A percentile compares a stretch with the other conserved stretches of the same genome.
phyloP scores from a whole-genome alignment of 2,797 vertebrate species.

The Parotocinclus haroldoi region DNA sequence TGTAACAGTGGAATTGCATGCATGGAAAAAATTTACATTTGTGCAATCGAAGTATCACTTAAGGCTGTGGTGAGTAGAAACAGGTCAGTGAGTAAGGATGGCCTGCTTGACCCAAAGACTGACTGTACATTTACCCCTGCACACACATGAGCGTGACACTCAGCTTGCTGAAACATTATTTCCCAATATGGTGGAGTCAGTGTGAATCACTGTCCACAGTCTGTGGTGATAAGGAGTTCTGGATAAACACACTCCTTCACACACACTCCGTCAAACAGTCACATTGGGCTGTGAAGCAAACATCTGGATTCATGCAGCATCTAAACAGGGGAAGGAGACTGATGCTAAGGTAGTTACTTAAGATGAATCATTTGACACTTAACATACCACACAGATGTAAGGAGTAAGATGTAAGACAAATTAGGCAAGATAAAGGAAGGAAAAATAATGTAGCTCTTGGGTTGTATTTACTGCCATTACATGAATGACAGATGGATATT shows the following conservation, averaged over 20 bases:
- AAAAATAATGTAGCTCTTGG: conserved; percentile 19
- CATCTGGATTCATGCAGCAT: conserved; percentile 43
- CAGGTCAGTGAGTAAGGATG: too few relatives aligned
- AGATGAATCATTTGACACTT: conserved; percentile 49
- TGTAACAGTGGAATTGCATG: too few relatives aligned
- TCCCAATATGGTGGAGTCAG: conserved; percentile 35
- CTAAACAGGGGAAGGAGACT: conserved; percentile 52
- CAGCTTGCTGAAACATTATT: conserved; percentile 29
- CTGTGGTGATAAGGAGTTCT: conserved; percentile 25
- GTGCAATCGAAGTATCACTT: too few relatives aligned
- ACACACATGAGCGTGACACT: conserved; percentile 20
- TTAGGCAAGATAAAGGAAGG: conserved; percentile 24
- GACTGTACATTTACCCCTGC: conserved; percentile 33
- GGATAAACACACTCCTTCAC: conserved; percentile 25
- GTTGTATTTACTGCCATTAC: conserved; percentile 29
- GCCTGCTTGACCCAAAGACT: too few relatives aligned
- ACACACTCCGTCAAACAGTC: background rate
- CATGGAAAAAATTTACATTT: too few relatives aligned
- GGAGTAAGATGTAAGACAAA: conserved; percentile 23
- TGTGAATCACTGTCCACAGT: conserved; percentile 57
- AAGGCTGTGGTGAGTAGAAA: too few relatives aligned
- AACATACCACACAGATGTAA: conserved; percentile 9
- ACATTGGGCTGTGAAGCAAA: conserved; percentile 15
- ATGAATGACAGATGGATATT: conserved; percentile 51
- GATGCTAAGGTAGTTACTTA: conserved; percentile 43